A percentile compares a stretch with the other conserved stretches of the same genome.
Conservation (phyloP, 2,888 invertebrate genomes). For the Autographa pulchrina region DNA sequence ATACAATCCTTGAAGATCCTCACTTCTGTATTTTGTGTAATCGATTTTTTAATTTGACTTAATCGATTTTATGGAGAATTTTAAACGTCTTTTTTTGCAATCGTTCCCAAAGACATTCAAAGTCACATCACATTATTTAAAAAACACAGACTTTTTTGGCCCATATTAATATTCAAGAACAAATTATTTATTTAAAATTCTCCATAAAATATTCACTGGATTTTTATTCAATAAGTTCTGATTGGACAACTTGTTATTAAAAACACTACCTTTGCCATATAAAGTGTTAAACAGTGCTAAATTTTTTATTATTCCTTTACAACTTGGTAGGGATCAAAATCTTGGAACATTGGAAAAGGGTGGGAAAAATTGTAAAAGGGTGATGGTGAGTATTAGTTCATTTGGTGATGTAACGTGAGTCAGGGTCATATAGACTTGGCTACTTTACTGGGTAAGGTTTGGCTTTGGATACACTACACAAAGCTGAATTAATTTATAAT, state of each 20-base stretch:
- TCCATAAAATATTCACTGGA: slow-evolving; percentile 14
- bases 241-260: slow-evolving; percentile 14
- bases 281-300: slow-evolving; percentile 41
- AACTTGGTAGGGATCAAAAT: slow-evolving; percentile 25
- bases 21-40: slow-evolving; percentile 16
- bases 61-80: slow-evolving; percentile 24
- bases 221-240: background rate
- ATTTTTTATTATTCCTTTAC: slow-evolving; percentile 11
- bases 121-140: background rate
- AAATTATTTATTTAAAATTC: slow-evolving; percentile 27
- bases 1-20: slow-evolving; percentile 18
- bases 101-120: background rate
- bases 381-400: slow-evolving; percentile 48
- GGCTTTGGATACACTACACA: background rate
- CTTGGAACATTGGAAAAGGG: slow-evolving; percentile 42
- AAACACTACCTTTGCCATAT: slow-evolving; percentile 33
- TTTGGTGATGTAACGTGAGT: slow-evolving; percentile 52
- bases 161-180: background rate
- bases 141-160: background rate
- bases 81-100: slow-evolving; percentile 3
- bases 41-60: slow-evolving; percentile 6
- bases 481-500: background rate
- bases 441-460: slow-evolving; percentile 59
- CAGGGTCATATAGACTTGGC: slow-evolving; percentile 56
- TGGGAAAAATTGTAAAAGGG: slow-evolving; percentile 44